Base-by-base conservation (phyloP, 2,113 vertebrate genomes). In the Lophotis ruficrista region DNA sequence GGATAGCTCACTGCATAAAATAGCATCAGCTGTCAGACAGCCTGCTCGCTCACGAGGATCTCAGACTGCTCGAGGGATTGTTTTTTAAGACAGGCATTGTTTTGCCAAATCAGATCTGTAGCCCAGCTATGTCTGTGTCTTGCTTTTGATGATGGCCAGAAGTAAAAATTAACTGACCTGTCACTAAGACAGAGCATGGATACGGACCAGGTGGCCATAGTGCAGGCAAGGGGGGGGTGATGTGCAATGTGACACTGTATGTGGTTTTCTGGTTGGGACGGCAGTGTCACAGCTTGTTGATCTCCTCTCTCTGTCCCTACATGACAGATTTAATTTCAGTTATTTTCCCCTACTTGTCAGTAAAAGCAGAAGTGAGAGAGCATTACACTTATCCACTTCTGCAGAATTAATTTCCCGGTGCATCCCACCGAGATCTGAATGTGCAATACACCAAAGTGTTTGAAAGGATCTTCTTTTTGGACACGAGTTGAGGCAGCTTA, bases 11-110 rank as follows among this genome's bases (percentile, higher is more conserved):
- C 47, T 89, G 94, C 80, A 87, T 77, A 96, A 96, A 93, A 84
- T n/a, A 95, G 89, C 92, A 76, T 96, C 96, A 96, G 92, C 96
- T 95, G 94, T 89, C 92, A 96, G 95, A 79, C 92, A 94, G 80
- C 60, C 38, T 0, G 1, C 43, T 84, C 57, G 37, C 57, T 94
- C 65, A 57, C 22, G 5, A 58, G 69, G 25, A 89, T 76, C 70
- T 71, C 80, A 82, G 70, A 48, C 62, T 83, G 96, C 89, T 93
- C 6, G 17, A 15, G 88, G 94, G 75, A 30, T 72, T 87, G 72
- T 85, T 93, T 91, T 64, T 89, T 11, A 68, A 81, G 73, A 35
- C 72, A 80, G 51, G 53, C 87, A 7, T 5, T 47, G 51, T 77
- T 90, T 89, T 89, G 70, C 79, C 89, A 92, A 64, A 93, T 75